phyloP scores from a whole-genome alignment of 2,797 vertebrate genomes.

The Scomberomorus guttatus region DNA sequence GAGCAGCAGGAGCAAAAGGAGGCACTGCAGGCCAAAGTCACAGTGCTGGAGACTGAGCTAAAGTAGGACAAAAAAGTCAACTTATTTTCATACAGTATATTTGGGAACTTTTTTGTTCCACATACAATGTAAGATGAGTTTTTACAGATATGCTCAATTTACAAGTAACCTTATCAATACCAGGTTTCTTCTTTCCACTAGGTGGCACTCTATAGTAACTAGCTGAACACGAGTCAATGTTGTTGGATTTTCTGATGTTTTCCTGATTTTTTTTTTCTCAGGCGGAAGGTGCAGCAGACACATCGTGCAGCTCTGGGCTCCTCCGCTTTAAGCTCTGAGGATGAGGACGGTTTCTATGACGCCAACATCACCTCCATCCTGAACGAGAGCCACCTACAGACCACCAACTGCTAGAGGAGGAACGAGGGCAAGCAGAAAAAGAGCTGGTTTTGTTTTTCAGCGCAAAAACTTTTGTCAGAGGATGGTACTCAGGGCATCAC shows the following conservation, averaged over 20 bases:
- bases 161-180: not conserved
- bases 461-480: constrained; percentile 3
- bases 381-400: constrained; percentile 88
- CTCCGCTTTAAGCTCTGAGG: constrained; percentile 89
- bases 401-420: constrained; percentile 84
- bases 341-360: constrained; percentile 89
- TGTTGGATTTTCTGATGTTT: constrained; percentile 7
- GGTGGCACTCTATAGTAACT: constrained; percentile 61
- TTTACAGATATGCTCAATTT: too few relatives aligned
- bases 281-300: constrained; percentile 85
- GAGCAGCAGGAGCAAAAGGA: constrained; percentile 94
- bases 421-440: not conserved
- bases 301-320: constrained; percentile 83
- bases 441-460: not conserved
- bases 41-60: constrained; percentile 88
- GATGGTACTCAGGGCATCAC: constrained; percentile 44
- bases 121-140: not conserved
- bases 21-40: constrained; percentile 88
- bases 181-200: constrained; percentile 53
- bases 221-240: constrained; percentile 2
- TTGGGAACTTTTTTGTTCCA: not conserved
- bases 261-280: constrained; percentile 34
- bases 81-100: not conserved
- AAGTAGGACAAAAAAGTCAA: constrained; percentile 80
- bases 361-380: constrained; percentile 87